These are phyloP conservation scores for Actenoides lindsayi DNA, from an alignment of 2,113 vertebrate species.

Conservation along the genomic window DNA sequence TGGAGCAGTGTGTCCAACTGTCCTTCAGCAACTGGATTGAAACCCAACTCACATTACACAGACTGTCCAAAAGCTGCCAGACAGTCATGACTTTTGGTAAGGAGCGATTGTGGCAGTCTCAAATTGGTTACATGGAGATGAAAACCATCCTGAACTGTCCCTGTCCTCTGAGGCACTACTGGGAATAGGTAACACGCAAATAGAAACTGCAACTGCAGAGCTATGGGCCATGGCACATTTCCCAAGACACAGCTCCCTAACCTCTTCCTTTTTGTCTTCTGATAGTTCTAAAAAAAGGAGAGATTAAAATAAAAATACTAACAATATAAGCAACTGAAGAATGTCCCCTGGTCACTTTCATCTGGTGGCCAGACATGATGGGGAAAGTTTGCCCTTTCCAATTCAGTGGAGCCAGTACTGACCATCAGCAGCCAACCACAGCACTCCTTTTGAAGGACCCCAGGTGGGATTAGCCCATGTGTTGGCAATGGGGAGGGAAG, in stretches of 20 bases:
- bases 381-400: neutral
- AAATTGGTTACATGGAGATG: neutral
- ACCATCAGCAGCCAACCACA: neutral
- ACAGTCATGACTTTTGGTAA: neutral
- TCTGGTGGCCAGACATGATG: neutral
- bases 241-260: neutral
- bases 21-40: neutral
- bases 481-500: neutral
- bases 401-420: neutral
- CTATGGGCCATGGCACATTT: neutral
- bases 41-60: neutral
- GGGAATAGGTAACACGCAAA: neutral
- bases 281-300: neutral
- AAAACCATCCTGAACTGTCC: neutral
- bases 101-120: neutral
- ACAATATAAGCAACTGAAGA: neutral
- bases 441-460: accelerated
- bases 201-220: neutral
- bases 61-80: neutral
- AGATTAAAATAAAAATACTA: neutral
- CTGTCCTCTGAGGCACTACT: neutral
- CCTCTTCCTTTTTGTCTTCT: neutral
- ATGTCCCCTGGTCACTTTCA: neutral
- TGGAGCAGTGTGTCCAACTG: neutral
- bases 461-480: neutral